Evolutionary conservation across 2,888 invertebrate genomes (phyloP).

Genomic region (Macropis europaea): DNA sequence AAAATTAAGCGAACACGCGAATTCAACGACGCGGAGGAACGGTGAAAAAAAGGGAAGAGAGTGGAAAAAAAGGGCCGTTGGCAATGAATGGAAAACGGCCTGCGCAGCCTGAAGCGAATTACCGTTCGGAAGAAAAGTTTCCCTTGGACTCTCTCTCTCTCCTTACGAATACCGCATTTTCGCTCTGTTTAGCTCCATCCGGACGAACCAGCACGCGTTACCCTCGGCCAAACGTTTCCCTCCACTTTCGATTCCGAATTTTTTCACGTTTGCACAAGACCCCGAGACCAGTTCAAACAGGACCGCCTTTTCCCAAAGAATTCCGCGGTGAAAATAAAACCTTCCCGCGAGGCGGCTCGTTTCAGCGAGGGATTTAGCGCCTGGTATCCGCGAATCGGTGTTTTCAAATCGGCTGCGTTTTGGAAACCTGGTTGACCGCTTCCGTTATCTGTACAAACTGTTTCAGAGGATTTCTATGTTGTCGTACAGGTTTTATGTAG

Average conservation of each 20-base stretch:
- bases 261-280: constrained; percentile 25
- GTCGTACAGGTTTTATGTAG: too few species aligned
- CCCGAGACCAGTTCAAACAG: constrained; percentile 21
- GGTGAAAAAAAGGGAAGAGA: too few species aligned
- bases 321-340: constrained; percentile 19
- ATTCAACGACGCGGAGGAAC: not conserved
- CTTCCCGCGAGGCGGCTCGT: constrained; percentile 4
- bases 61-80: not conserved
- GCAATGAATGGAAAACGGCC: constrained; percentile 38
- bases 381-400: not conserved
- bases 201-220: not conserved
- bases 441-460: too few species aligned
- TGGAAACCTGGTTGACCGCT: too few species aligned
- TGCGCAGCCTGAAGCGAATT: constrained; percentile 42
- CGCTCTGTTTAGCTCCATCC: constrained; percentile 43
- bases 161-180: constrained; percentile 54
- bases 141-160: constrained; percentile 20
- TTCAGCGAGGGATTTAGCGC: constrained; percentile 7
- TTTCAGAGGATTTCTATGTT: too few species aligned
- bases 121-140: constrained; percentile 51
- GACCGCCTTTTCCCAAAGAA: not conserved
- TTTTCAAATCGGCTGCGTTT: too few species aligned
- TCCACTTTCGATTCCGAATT: constrained; percentile 7
- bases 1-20: constrained; percentile 29
- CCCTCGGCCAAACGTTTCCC: constrained; percentile 11